These are phyloP conservation scores for Alcedo atthis DNA, from an alignment of 2,797 vertebrate species.

Conservation along the genomic window DNA sequence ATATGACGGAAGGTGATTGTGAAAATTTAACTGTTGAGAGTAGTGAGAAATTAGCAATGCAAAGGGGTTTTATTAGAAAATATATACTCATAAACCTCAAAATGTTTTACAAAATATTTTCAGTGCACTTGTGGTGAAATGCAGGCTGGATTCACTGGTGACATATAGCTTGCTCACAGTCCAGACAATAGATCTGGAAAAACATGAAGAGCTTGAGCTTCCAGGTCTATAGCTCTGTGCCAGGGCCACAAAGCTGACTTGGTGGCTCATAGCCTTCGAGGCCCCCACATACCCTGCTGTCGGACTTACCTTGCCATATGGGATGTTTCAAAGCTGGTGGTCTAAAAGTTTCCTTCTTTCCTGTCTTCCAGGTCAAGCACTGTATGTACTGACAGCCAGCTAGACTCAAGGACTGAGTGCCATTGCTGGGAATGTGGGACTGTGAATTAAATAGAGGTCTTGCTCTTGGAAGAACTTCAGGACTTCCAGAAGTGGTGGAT, in stretches of 20 bases:
- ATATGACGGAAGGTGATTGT: neutral
- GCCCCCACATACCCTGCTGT: neutral
- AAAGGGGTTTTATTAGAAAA: neutral
- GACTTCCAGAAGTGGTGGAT: neutral
- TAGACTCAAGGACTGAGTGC: neutral
- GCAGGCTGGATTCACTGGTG: neutral
- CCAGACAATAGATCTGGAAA: neutral
- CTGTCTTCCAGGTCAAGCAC: neutral
- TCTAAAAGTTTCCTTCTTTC: neutral
- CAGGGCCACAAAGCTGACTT: neutral
- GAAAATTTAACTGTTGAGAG: neutral
- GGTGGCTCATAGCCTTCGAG: neutral
- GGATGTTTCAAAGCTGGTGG: neutral
- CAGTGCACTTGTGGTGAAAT: neutral
- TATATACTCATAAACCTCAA: neutral
- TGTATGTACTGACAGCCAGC: neutral
- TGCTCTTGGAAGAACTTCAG: neutral
- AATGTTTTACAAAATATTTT: neutral
- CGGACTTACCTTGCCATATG: neutral
- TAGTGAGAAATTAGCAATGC: neutral
- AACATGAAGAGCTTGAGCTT: neutral
- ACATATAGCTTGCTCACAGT: neutral
- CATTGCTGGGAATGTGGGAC: neutral
- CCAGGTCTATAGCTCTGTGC: neutral
- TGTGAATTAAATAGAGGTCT: neutral